Percentiles rank a stretch among this genome's conserved stretches.
phyloP scores from a whole-genome alignment of 2,113 vertebrate genomes.

The Polyodon spathula region DNA sequence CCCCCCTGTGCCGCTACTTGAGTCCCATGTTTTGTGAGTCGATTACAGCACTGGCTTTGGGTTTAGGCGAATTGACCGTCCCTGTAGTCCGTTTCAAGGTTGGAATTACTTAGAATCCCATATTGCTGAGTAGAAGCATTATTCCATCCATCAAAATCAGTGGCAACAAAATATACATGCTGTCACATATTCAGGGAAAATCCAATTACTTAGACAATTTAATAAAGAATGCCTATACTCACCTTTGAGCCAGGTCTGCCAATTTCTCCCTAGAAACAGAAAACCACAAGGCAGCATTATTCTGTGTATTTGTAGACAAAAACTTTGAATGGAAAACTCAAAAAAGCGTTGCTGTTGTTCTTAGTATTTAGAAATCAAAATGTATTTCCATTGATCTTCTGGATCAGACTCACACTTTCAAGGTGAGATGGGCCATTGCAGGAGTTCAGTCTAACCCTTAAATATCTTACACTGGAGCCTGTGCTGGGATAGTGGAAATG shows the following conservation, averaged over 20 bases:
- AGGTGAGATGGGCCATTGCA: no score
- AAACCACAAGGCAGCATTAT: conserved; percentile 10
- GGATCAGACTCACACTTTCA: no score
- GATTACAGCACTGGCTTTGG: background rate
- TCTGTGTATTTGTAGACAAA: background rate
- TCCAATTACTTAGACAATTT: conserved; percentile 40
- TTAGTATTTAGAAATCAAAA: no score
- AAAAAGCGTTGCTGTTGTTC: no score
- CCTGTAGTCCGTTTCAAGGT: conserved; percentile 40
- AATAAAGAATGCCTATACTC: conserved; percentile 46
- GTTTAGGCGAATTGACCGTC: conserved; percentile 20
- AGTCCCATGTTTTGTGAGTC: conserved; percentile 15
- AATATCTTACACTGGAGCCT: no score
- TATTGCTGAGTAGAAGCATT: conserved; percentile 16
- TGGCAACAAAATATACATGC: conserved; percentile 17
- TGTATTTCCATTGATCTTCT: no score
- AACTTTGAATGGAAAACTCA: no score
- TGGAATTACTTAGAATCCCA: conserved; percentile 25
- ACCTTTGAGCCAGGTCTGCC: conserved; percentile 97
- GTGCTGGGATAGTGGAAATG: no score
- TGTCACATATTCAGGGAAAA: conserved; percentile 41
- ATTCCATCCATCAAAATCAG: conserved; percentile 22
- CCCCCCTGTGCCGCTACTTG: no score
- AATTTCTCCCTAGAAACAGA: conserved; percentile 81
- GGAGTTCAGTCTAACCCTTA: no score